Conservation (phyloP, 2,797 vertebrate species). For the Crocidura indochinensis region DNA sequence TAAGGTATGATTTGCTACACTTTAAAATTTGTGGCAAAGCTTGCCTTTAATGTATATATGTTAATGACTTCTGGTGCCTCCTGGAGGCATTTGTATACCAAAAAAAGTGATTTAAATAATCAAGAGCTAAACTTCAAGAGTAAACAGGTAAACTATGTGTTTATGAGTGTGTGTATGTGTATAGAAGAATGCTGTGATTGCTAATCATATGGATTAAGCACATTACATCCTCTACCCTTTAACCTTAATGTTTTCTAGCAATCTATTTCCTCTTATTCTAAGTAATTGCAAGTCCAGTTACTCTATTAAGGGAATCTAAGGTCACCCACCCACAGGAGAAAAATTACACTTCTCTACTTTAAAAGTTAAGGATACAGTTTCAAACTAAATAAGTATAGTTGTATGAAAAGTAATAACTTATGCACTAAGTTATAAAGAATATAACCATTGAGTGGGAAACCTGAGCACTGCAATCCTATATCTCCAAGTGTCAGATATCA, state of each 20-base stretch:
- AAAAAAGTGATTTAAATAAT: conserved; percentile 15
- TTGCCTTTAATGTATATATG: background rate
- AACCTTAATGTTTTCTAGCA: background rate
- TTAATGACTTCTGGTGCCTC: background rate
- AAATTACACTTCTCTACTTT: background rate
- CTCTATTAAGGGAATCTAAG: background rate
- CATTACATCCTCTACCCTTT: background rate
- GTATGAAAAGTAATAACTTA: background rate
- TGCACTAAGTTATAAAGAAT: background rate
- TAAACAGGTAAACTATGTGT: background rate
- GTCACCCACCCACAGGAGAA: background rate
- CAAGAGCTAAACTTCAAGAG: conserved; percentile 3
- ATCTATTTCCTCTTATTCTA: background rate
- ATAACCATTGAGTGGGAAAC: background rate
- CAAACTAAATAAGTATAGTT: background rate
- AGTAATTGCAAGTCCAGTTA: conserved; percentile 19
- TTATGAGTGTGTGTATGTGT: background rate
- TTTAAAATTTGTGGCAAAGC: background rate
- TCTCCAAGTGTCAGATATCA: background rate
- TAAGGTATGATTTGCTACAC: background rate
- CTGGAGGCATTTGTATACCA: background rate
- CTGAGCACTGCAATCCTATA: background rate
- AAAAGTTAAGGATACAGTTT: conserved; percentile 11
- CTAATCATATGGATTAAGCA: background rate
- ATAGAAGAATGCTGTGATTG: background rate